Evolutionary conservation across 2,888 invertebrate genomes (phyloP), one percentile per base, ranked within the genome.

Genomic region (Pasiphila rectangulata): DNA sequence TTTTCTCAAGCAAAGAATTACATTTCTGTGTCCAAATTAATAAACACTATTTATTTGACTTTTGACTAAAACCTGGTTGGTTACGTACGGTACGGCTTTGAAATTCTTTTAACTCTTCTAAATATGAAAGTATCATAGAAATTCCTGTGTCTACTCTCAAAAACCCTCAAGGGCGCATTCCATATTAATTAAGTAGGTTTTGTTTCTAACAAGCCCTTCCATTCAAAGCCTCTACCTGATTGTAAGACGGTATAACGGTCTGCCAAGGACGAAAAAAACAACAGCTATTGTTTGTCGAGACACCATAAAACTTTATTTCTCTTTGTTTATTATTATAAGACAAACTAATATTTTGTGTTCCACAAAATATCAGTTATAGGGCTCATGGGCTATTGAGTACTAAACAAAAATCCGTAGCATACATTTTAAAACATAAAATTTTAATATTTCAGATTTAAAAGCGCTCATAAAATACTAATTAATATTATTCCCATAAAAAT

Each of bases 281-380:
- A 63, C 64, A 53, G 39, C 77, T 74, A 80, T 82, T 83, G 80
- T 83, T 75, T 64, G 69, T 51, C 50, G 47, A 69, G 72, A 69
- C 67, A 71, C 69, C 69, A 75, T 78, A 69, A 76, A 74, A 69
- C 57, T 54, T 54, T 56, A 54, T 54, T 56, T 52, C 45, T 48
- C 46, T 42, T 54, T 52, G 52, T 52, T 48, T 51, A 34, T 29
- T 23, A n/a, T 17, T 21, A 21, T n/a, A n/a, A n/a, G n/a, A n/a
- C n/a, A n/a, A n/a, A n/a, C n/a, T n/a, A n/a, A n/a, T n/a, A n/a
- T n/a, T n/a, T n/a, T n/a, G n/a, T n/a, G n/a, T n/a, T n/a, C n/a
- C n/a, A n/a, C n/a, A n/a, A n/a, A n/a, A n/a, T n/a, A n/a, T n/a
- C n/a, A n/a, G n/a, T n/a, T n/a, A n/a, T n/a, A n/a, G n/a, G n/a